Percentiles rank a stretch among this genome's conserved stretches.
Conservation (phyloP, 2,113 vertebrate species). For the Piliocolobus tephrosceles region DNA sequence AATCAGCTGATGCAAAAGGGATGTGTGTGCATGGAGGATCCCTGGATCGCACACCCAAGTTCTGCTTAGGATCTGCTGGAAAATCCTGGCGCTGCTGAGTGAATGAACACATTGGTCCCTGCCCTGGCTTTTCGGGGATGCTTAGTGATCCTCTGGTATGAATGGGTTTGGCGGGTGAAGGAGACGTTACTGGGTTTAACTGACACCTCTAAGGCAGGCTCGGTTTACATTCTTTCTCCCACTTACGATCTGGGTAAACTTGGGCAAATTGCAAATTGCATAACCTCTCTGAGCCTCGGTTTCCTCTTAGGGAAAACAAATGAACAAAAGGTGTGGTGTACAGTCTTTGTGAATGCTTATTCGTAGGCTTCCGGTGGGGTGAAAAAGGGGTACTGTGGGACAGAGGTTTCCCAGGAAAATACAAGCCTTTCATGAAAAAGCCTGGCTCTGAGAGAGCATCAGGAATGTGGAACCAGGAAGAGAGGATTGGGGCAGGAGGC, state of each 20-base stretch:
- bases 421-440: background rate
- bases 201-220: background rate
- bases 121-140: background rate
- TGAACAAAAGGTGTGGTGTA: rapidly evolving
- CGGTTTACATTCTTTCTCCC: background rate
- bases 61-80: background rate
- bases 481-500: background rate
- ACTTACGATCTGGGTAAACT: background rate
- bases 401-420: background rate
- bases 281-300: background rate
- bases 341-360: background rate
- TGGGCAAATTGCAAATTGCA: background rate
- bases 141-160: background rate
- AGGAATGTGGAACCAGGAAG: background rate
- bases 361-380: background rate
- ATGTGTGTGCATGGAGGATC: background rate
- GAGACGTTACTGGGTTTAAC: background rate
- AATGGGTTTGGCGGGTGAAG: background rate
- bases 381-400: background rate
- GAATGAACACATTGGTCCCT: background rate
- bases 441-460: background rate
- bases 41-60: background rate
- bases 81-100: background rate
- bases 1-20: background rate
- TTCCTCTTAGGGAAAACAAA: background rate